Conservation (phyloP, 2,888 invertebrate species). For the Tuta absoluta region DNA sequence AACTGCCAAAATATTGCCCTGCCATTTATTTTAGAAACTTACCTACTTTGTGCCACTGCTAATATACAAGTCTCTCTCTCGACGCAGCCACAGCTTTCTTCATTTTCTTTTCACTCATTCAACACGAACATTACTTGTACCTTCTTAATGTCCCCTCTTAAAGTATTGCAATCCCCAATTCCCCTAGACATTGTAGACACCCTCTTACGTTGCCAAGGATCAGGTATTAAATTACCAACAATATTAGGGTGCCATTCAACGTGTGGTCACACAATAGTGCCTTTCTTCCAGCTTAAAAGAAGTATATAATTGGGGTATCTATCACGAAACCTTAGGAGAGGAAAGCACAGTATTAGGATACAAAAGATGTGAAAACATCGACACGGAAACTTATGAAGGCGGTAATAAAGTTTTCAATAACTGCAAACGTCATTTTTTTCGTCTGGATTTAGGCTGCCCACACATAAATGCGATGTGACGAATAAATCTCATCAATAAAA, state of each 20-base stretch:
- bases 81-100: neutral
- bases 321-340: conserved; percentile 10
- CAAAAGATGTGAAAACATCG: neutral
- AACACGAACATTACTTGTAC: neutral
- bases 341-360: neutral
- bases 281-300: conserved; percentile 26
- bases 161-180: conserved; percentile 21
- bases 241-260: conserved; percentile 35
- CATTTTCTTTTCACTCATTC: neutral
- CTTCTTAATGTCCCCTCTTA: neutral
- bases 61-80: no score
- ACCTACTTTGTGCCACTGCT: no score
- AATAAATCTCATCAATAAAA: no score
- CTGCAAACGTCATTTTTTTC: no score
- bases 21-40: no score
- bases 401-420: neutral
- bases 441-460: no score
- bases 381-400: neutral
- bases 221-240: conserved; percentile 31
- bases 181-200: conserved; percentile 13
- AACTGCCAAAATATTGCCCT: no score
- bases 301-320: conserved; percentile 23
- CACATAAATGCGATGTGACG: no score
- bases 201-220: neutral
- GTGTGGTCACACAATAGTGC: conserved; percentile 27